Evolutionary conservation across 2,888 invertebrate species (phyloP).

Genomic region (Microdon myrmicae): DNA sequence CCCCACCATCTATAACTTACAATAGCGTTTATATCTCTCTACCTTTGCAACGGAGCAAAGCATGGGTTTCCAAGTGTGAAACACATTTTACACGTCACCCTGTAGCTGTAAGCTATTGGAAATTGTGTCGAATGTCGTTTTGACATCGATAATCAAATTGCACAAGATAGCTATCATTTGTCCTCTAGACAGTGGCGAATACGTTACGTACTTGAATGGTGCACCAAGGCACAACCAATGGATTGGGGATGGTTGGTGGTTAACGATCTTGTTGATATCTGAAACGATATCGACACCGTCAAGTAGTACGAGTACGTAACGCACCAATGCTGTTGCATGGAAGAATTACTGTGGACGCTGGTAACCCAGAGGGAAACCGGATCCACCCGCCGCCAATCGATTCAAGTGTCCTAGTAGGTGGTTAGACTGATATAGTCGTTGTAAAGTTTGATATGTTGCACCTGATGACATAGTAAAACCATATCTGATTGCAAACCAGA

Average conservation of each 20-base stretch:
- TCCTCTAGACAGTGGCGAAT: slow-evolving; percentile 13
- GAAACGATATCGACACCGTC: slow-evolving; percentile 9
- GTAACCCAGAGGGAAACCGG: slow-evolving; percentile 22
- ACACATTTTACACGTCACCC: slow-evolving; percentile 31
- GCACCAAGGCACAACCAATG: neutral
- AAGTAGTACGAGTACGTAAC: slow-evolving; percentile 20
- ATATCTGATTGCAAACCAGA: slow-evolving; percentile 31
- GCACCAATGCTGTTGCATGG: slow-evolving; percentile 5
- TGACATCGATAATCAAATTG: slow-evolving; percentile 53
- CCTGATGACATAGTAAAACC: slow-evolving; percentile 42
- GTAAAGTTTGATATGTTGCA: slow-evolving; percentile 44
- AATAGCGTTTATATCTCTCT: slow-evolving; percentile 14
- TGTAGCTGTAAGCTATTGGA: slow-evolving; percentile 43
- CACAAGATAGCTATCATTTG: slow-evolving; percentile 50
- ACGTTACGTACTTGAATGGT: neutral
- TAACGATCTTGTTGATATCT: slow-evolving; percentile 24
- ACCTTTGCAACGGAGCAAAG: slow-evolving; percentile 17
- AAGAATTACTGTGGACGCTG: neutral
- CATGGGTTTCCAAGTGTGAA: slow-evolving; percentile 16
- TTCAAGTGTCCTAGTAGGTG: slow-evolving; percentile 30
- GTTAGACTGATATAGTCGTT: slow-evolving; percentile 41
- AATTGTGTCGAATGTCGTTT: slow-evolving; percentile 51
- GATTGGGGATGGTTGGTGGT: slow-evolving; percentile 23
- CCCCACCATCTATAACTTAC: slow-evolving; percentile 36
- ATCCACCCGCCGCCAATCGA: slow-evolving; percentile 23